These are phyloP conservation scores for Brienomyrus longianalis DNA, from an alignment of 2,113 vertebrate genomes.

Conservation along the genomic window DNA sequence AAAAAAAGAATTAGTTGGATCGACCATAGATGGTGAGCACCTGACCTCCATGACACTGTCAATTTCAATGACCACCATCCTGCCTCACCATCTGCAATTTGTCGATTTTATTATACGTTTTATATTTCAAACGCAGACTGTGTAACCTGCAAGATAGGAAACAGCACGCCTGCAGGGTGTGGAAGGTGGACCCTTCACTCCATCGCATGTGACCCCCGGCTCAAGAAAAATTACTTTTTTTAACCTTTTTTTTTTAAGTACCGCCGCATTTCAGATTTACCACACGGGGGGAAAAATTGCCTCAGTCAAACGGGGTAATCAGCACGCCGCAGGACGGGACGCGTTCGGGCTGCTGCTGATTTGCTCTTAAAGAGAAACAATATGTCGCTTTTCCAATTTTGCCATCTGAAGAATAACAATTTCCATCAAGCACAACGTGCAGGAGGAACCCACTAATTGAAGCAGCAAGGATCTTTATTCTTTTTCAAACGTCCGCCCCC, in stretches of 20 bases:
- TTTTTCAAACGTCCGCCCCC: background rate
- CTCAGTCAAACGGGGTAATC: constrained; percentile 56
- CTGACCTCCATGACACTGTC: background rate
- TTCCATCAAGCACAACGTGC: constrained; percentile 57
- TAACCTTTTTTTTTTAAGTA: constrained; percentile 26
- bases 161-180: background rate
- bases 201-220: constrained; percentile 28
- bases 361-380: constrained; percentile 53
- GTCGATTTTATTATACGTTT: background rate
- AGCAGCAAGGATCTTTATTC: constrained; percentile 44
- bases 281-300: constrained; percentile 37
- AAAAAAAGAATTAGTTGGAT: background rate
- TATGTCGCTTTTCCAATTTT: constrained; percentile 50
- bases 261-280: constrained; percentile 39
- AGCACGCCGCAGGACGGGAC: constrained; percentile 48
- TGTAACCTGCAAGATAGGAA: background rate
- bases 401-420: constrained; percentile 57
- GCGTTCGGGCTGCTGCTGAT: constrained; percentile 53
- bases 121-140: background rate
- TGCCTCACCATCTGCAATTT: background rate
- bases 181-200: background rate
- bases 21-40: background rate
- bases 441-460: constrained; percentile 64
- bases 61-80: background rate
- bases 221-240: constrained; percentile 43